These are phyloP conservation scores for Dipodomys stephensi DNA, from an alignment of 2,113 vertebrate species.

Conservation along the genomic window DNA sequence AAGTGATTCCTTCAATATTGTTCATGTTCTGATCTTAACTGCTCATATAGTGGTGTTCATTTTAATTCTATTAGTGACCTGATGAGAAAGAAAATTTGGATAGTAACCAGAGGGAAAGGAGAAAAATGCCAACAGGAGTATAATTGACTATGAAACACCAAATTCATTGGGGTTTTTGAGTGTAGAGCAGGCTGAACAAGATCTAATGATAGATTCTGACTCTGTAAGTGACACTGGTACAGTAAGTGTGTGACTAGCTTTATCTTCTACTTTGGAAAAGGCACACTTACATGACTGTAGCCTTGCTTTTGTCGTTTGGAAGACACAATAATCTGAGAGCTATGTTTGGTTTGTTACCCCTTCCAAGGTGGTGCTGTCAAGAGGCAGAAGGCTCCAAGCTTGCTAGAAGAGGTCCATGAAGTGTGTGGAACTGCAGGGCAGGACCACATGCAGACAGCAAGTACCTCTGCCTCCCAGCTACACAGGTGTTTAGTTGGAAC, in stretches of 20 bases:
- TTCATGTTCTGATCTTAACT: conserved; percentile 25
- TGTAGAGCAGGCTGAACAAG: conserved; percentile 1
- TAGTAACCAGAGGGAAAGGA: conserved; percentile 1
- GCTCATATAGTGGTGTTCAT: conserved; percentile 9
- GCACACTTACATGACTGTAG: neutral
- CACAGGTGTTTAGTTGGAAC: neutral
- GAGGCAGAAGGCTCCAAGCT: neutral
- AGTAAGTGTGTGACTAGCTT: conserved; percentile 4
- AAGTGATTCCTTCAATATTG: neutral
- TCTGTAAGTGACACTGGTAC: neutral
- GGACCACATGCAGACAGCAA: neutral
- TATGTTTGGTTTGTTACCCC: neutral
- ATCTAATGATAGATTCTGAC: neutral
- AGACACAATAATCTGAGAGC: neutral
- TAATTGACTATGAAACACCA: neutral
- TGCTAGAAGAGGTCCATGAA: neutral
- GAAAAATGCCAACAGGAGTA: neutral
- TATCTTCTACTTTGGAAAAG: conserved; percentile 28
- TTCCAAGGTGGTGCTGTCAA: neutral
- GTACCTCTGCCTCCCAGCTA: neutral
- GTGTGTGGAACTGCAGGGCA: neutral
- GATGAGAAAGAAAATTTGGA: conserved; percentile 44
- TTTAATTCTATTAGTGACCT: conserved; percentile 38
- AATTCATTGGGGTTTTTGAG: neutral
- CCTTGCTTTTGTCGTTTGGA: conserved; percentile 44